Conservation (phyloP, 2,888 invertebrate species). For the Dynastes maya region DNA sequence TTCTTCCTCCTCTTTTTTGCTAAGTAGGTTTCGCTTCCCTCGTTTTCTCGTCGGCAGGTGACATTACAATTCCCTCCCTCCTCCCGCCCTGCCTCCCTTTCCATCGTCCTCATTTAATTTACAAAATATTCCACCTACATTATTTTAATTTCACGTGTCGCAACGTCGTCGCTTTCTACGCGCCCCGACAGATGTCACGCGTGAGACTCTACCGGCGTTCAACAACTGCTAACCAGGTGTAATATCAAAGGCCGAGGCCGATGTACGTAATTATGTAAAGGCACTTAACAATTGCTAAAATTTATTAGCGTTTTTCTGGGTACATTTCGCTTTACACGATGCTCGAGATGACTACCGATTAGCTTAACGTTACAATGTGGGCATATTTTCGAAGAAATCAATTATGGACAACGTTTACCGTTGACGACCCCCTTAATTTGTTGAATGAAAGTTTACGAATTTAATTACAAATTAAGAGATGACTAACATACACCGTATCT, state of each 20-base stretch:
- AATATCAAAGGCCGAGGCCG: conserved; percentile 39
- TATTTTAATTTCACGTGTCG: conserved; percentile 57
- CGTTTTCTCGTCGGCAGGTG: conserved; percentile 31
- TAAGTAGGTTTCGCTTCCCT: conserved; percentile 5
- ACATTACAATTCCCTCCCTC: conserved; percentile 6
- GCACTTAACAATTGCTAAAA: conserved; percentile 31
- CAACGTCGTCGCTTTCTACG: conserved; percentile 50
- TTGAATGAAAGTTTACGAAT: no score
- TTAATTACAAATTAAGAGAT: no score
- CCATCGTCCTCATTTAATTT: conserved; percentile 45
- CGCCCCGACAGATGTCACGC: conserved; percentile 61
- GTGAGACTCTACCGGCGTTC: conserved; percentile 55
- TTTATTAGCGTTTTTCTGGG: conserved; percentile 23
- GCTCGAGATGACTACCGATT: not conserved
- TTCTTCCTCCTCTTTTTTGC: not conserved
- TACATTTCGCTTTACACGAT: not conserved
- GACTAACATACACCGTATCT: no score
- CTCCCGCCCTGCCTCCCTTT: not conserved
- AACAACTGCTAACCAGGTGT: conserved; percentile 60
- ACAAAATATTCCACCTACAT: conserved; percentile 60
- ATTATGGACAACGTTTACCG: no score
- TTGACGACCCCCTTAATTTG: no score
- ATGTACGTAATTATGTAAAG: conserved; percentile 23
- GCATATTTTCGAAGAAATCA: no score
- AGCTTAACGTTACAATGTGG: not conserved